These are phyloP conservation scores for Acyrthosiphon pisum DNA, from an alignment of 1,140 invertebrate genomes.

Conservation along the genomic window DNA sequence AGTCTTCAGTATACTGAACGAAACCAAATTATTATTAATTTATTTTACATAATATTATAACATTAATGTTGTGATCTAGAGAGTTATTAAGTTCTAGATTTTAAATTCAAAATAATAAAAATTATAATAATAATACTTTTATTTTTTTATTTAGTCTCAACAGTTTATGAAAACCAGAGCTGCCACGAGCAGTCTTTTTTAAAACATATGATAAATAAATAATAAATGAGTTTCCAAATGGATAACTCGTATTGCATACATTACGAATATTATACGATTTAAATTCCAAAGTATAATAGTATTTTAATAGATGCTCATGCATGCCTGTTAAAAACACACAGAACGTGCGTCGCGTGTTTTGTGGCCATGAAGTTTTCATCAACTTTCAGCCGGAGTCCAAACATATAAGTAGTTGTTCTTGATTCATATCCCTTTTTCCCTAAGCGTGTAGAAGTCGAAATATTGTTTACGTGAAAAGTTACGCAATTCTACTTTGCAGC, in stretches of 20 bases:
- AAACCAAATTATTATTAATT: conserved; percentile 7
- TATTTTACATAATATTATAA: not conserved
- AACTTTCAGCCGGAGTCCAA: not conserved
- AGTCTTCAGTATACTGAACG: not conserved
- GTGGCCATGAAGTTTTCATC: not conserved
- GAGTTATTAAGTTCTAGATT: not conserved
- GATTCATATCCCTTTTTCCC: not conserved
- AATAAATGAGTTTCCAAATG: not conserved
- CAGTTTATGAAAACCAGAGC: not conserved
- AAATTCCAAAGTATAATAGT: not conserved
- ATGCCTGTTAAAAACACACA: not conserved
- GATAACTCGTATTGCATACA: not conserved
- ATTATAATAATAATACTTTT: not conserved
- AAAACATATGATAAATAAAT: not conserved
- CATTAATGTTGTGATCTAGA: not conserved
- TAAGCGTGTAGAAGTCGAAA: not conserved
- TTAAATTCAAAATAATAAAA: not conserved
- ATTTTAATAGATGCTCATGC: not conserved
- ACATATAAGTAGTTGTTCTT: not conserved
- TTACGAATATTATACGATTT: not conserved
- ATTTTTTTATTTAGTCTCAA: not conserved
- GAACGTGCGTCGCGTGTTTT: not conserved
- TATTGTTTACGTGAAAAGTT: not conserved
- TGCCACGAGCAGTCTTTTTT: not conserved
- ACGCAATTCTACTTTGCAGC: not conserved